Conservation (phyloP, 2,888 invertebrate species). For the Malthinus flaveolus region DNA sequence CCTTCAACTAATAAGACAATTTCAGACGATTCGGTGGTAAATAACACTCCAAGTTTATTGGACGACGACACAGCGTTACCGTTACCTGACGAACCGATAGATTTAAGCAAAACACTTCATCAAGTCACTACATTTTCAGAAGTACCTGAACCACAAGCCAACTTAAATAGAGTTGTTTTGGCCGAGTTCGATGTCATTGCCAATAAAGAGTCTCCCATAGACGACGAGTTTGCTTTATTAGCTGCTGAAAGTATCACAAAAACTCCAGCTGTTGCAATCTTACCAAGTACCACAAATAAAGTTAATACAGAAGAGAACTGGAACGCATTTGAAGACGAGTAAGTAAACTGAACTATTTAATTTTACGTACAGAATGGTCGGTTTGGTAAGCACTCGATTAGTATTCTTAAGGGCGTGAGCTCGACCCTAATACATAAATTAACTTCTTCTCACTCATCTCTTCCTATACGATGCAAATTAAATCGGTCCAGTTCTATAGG, state of each 20-base stretch:
- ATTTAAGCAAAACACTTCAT: conserved; percentile 66
- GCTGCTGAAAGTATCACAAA: conserved; percentile 76
- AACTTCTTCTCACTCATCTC: no score
- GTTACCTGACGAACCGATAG: conserved; percentile 68
- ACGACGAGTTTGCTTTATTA: conserved; percentile 73
- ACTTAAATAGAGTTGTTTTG: conserved; percentile 38
- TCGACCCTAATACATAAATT: no score
- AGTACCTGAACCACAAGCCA: neutral
- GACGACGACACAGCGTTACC: conserved; percentile 74
- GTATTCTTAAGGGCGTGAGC: no score
- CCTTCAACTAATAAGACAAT: conserved; percentile 3
- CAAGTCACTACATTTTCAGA: conserved; percentile 29
- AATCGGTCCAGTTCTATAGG: no score
- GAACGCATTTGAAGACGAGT: conserved; percentile 68
- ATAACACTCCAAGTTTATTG: conserved; percentile 64
- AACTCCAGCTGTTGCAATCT: conserved; percentile 54
- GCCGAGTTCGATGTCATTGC: conserved; percentile 59
- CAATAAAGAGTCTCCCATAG: conserved; percentile 38
- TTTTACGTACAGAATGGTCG: neutral
- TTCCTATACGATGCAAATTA: no score
- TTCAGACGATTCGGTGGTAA: conserved; percentile 31
- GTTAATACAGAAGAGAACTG: conserved; percentile 60
- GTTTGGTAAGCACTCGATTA: neutral
- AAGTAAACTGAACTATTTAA: conserved; percentile 26
- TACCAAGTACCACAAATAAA: conserved; percentile 55